Evolutionary conservation across 2,888 invertebrate species (phyloP).

Genomic region (Dyspetes luteomarginatus): DNA sequence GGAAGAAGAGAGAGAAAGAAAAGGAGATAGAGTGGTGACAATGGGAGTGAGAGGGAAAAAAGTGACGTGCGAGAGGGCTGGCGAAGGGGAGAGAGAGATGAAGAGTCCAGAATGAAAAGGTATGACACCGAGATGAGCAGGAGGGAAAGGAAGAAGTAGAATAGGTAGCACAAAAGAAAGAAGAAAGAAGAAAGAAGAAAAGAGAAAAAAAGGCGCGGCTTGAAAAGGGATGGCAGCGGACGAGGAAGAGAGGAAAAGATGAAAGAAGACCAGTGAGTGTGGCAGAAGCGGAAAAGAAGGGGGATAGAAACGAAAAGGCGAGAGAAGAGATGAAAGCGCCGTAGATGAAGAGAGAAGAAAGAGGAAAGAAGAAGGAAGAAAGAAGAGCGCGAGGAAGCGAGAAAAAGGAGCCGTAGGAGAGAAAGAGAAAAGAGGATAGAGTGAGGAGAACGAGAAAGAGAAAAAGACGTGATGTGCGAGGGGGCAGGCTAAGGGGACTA

Average conservation of each 20-base stretch:
- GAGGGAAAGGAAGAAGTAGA: neutral
- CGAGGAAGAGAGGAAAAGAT: neutral
- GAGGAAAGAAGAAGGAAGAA: neutral
- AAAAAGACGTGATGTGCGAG: neutral
- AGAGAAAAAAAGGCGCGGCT: neutral
- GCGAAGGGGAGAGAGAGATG: no score
- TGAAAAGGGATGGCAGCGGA: neutral
- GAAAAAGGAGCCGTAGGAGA: neutral
- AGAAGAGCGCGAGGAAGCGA: no score
- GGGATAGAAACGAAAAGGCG: neutral
- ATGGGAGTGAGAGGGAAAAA: no score
- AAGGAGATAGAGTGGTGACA: neutral
- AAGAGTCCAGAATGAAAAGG: no score
- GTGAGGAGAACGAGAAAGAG: neutral
- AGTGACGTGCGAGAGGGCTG: no score
- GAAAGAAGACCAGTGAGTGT: neutral
- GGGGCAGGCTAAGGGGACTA: neutral
- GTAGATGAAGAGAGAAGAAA: neutral
- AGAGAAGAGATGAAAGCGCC: neutral
- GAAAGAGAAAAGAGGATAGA: neutral
- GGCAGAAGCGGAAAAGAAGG: neutral
- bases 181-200: neutral
- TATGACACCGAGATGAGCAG: no score
- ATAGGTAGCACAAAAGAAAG: neutral
- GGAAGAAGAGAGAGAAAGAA: neutral